Base-by-base conservation (phyloP, 2,113 vertebrate species). In the Pelvicachromis taeniatus region DNA sequence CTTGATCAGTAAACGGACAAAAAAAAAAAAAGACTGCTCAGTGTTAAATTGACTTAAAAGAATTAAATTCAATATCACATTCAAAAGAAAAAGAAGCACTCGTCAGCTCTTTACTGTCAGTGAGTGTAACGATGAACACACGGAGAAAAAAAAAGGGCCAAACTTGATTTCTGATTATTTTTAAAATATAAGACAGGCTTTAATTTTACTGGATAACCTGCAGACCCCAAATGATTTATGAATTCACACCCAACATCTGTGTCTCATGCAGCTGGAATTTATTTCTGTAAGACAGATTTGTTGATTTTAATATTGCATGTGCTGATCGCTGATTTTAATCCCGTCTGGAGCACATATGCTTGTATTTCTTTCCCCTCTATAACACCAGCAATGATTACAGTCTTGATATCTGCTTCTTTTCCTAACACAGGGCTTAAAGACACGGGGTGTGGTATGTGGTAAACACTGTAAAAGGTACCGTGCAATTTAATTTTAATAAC, bases 311-410 rank as follows among this genome's bases (percentile, higher is more conserved):
- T 87, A 83, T 48, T 33, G 61, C 70, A 59, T 80, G 77, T 75
- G 52, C 81, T 86, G 88, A 82, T 89, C 65, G 50, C 68, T 68
- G 84, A 88, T 90, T 91, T 92, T 84, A 68, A 87, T 85, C 83
- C 59, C 10, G 21, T 89, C 88, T 88, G 86, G 84, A 78, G 84
- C 12, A 4, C 88, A 86, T 63, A 78, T 91, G 89, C 85, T 79
- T 17, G 26, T 53, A 58, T 92, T 86, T 53, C 23, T 58, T 80
- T 79, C 23, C 59, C 52, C 45, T 58, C 23, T 19, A 50, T 56
- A 63, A 63, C 19, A 77, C 55, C 45, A 63, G 52, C 58, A 54
- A 77, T 58, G 87, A 81, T 87, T 81, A 81, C 54, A 80, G 7
- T 45, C 45, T 29, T 14, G 23, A 87, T 87, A 78, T 86, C 40